phyloP scores from a whole-genome alignment of 2,113 vertebrate genomes.

The Onychostruthus taczanowskii region DNA sequence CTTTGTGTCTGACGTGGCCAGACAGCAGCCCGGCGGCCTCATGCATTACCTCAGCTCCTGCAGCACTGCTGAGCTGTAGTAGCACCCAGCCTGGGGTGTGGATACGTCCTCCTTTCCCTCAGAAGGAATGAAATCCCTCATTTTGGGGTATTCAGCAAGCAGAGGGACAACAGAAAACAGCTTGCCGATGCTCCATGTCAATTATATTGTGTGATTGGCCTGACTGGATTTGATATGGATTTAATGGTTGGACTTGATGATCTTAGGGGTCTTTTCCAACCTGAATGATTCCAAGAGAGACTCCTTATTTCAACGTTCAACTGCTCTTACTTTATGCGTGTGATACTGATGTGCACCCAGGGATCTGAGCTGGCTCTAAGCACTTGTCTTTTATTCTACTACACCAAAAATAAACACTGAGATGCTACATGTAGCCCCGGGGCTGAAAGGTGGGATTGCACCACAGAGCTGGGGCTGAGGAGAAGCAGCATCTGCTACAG shows the following conservation, averaged over 20 bases:
- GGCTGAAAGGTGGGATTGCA: neutral
- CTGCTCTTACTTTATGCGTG: neutral
- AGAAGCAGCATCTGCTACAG: neutral
- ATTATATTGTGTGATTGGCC: neutral
- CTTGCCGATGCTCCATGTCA: accelerated
- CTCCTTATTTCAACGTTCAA: neutral
- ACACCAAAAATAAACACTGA: neutral
- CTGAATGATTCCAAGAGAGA: neutral
- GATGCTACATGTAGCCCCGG: neutral
- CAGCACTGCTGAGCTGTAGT: neutral
- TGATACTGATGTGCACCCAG: neutral
- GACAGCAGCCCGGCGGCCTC: neutral
- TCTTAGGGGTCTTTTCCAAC: neutral
- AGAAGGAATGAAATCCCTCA: neutral
- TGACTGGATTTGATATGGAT: neutral
- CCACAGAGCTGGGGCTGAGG: neutral
- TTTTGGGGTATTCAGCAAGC: neutral
- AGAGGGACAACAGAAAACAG: neutral
- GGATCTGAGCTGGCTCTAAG: neutral
- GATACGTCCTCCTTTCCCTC: neutral
- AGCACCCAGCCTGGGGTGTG: neutral
- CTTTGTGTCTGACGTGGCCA: neutral
- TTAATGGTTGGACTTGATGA: neutral
- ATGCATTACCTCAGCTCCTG: neutral
- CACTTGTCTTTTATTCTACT: neutral